Percentiles rank a stretch among this genome's conserved stretches.
phyloP scores from a whole-genome alignment of 2,113 vertebrate species.

The Burhinus bistriatus region DNA sequence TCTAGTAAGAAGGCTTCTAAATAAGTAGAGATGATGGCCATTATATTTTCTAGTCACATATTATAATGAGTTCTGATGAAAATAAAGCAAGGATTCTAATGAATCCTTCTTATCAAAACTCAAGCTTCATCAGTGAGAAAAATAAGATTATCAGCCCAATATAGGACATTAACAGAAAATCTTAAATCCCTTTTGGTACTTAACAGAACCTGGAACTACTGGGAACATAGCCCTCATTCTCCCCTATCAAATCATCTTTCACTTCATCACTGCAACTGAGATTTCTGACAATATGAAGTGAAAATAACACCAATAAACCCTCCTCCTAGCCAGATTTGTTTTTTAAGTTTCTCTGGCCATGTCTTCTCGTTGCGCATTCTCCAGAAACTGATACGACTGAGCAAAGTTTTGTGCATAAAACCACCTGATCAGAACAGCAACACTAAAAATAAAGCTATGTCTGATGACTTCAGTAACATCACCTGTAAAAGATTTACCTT shows the following conservation, averaged over 20 bases:
- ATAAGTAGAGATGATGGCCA: background rate
- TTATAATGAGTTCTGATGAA: background rate
- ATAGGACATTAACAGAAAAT: background rate
- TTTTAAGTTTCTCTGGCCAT: background rate
- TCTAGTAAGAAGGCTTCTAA: background rate
- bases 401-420: background rate
- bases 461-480: background rate
- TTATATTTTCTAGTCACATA: background rate
- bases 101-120: background rate
- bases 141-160: background rate
- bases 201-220: background rate
- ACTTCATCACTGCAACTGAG: background rate
- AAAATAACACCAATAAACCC: background rate
- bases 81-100: background rate
- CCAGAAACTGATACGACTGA: background rate
- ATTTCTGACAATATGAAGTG: slow-evolving; percentile 25
- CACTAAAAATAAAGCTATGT: background rate
- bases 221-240: slow-evolving; percentile 10
- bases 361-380: background rate
- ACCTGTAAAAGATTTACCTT: background rate
- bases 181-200: background rate
- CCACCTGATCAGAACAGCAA: background rate
- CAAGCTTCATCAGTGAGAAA: background rate
- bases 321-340: background rate
- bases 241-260: slow-evolving; percentile 46